phyloP scores from a whole-genome alignment of 2,113 vertebrate species.

The Halcyon senegalensis region DNA sequence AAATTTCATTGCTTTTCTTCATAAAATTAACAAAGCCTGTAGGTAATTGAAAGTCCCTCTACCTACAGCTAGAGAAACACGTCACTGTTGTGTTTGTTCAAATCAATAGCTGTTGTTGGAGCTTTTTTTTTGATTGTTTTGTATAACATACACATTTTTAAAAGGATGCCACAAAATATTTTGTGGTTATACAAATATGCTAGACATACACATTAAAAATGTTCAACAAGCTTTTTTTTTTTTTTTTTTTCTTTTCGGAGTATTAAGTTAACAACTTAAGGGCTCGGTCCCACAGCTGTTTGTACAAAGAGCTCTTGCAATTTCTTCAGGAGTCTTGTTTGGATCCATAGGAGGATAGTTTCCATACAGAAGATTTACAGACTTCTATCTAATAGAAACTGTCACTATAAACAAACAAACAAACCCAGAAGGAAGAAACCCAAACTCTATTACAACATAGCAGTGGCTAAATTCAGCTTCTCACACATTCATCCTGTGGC shows the following conservation, averaged over 20 bases:
- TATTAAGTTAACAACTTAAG: background rate
- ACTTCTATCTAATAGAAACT: background rate
- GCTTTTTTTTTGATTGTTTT: background rate
- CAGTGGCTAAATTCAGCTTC: background rate
- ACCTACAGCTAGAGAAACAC: background rate
- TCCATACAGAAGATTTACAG: background rate
- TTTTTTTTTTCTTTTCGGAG: background rate
- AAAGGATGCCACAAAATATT: background rate
- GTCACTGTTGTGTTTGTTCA: background rate
- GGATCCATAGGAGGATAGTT: background rate
- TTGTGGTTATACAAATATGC: background rate
- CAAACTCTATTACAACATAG: background rate
- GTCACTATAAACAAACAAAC: background rate
- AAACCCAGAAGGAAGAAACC: background rate
- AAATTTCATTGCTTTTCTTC: constrained; percentile 45
- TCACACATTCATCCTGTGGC: background rate
- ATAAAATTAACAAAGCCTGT: constrained; percentile 35
- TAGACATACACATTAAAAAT: background rate
- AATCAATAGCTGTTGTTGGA: background rate
- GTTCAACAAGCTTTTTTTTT: background rate
- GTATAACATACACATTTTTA: background rate
- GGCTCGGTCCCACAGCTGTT: background rate
- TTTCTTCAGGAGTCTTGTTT: background rate
- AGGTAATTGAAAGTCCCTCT: background rate
- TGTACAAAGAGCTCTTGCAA: background rate